A percentile compares a stretch with the other conserved stretches of the same genome.
phyloP scores from a whole-genome alignment of 2,888 invertebrate genomes.

The Clepsis dumicolana region DNA sequence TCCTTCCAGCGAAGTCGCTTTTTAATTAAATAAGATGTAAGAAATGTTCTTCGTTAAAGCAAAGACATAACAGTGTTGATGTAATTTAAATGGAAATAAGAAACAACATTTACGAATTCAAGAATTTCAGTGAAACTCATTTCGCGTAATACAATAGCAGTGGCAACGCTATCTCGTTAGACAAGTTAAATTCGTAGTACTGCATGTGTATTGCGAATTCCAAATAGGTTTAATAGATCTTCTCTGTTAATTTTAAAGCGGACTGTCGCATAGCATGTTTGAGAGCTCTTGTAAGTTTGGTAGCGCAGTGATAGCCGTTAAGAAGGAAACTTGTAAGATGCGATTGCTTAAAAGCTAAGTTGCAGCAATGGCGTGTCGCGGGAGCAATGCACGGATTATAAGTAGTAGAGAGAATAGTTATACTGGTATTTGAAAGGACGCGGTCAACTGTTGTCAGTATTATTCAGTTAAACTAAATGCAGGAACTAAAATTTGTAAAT shows the following conservation, averaged over 20 bases:
- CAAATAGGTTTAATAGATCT: neutral
- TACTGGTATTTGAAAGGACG: no score
- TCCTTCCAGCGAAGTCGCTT: neutral
- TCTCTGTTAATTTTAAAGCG: neutral
- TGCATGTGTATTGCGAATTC: slow-evolving; percentile 19
- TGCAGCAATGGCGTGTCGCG: neutral
- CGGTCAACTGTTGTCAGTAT: no score
- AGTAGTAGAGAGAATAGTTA: no score
- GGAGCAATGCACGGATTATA: neutral
- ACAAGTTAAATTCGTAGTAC: slow-evolving; percentile 29
- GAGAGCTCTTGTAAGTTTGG: neutral
- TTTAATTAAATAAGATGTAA: slow-evolving; percentile 8
- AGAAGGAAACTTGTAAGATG: slow-evolving; percentile 19
- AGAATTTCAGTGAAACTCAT: slow-evolving; percentile 14
- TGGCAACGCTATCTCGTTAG: slow-evolving; percentile 19
- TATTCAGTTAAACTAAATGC: no score
- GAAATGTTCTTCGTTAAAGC: slow-evolving; percentile 4
- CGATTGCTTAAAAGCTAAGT: slow-evolving; percentile 4
- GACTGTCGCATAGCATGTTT: neutral
- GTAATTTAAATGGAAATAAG: slow-evolving; percentile 21
- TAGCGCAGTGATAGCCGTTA: neutral
- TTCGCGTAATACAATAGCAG: slow-evolving; percentile 27
- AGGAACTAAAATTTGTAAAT: no score
- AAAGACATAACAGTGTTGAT: slow-evolving; percentile 11
- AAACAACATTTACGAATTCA: slow-evolving; percentile 24